Percentiles rank a stretch among this genome's conserved stretches.
These are phyloP conservation scores for Chromobotia macracanthus DNA, from an alignment of 2,797 vertebrate genomes.

Conservation along the genomic window DNA sequence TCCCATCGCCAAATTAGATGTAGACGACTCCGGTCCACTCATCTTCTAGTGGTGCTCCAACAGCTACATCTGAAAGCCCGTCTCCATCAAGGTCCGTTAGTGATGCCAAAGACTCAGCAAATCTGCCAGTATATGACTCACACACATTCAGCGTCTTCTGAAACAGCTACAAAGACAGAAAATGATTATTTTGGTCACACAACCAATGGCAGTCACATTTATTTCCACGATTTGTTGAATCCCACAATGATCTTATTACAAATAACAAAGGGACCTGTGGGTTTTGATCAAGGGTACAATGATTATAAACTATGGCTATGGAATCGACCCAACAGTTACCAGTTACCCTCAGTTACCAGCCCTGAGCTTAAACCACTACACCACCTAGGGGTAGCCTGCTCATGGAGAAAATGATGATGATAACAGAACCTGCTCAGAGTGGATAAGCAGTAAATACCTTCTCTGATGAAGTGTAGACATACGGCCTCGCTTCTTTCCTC, in stretches of 20 bases:
- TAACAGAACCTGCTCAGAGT: too few species aligned
- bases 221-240: too few species aligned
- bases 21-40: slow-evolving; percentile 79
- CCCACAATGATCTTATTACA: too few species aligned
- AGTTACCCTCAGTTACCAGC: too few species aligned
- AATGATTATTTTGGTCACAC: not conserved
- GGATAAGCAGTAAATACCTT: slow-evolving; percentile 60
- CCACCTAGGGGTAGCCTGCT: not conserved
- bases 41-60: slow-evolving; percentile 85
- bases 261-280: too few species aligned
- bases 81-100: slow-evolving; percentile 85
- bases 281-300: too few species aligned
- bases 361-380: too few species aligned
- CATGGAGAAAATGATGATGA: not conserved
- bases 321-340: too few species aligned
- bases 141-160: slow-evolving; percentile 53
- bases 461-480: slow-evolving; percentile 72
- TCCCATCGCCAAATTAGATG: slow-evolving; percentile 78
- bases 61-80: slow-evolving; percentile 78
- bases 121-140: slow-evolving; percentile 73
- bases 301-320: too few species aligned
- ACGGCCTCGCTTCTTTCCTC: slow-evolving; percentile 77
- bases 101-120: slow-evolving; percentile 78
- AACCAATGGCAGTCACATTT: too few species aligned
- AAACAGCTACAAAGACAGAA: slow-evolving; percentile 33